Base-by-base conservation (phyloP, 2,113 vertebrate species). In the Pterocles orientalis region DNA sequence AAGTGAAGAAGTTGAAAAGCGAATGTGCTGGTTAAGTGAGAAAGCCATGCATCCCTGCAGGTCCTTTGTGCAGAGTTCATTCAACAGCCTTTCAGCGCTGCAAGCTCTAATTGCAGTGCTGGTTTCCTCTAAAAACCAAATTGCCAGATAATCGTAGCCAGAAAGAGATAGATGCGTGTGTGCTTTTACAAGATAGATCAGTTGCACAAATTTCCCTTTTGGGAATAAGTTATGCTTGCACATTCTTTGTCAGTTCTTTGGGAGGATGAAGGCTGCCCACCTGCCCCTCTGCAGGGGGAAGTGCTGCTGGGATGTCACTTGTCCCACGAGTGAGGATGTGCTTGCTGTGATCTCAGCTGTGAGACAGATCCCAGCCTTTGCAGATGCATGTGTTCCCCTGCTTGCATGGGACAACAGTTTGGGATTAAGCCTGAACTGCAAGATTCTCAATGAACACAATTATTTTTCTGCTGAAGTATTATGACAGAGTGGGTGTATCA, bases 321-420 rank as follows among this genome's bases (percentile, higher is more conserved):
- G 28, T 69, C 15, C 34, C 43, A 20, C 0, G 0, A 29, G 26
- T 17, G 65, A 68, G 78, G 34, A 41, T 51, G 45, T 0, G 1
- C 12, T 82, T 54, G 33, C 39, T 56, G 4, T 34, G 28, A 39
- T 48, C 39, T 65, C 39, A 34, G 36, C 68, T 50, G 5, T 26
- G 70, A 36, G 50, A 41, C 29, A 50, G 60, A 58, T 82, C 53
- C 25, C 48, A 62, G 18, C 78, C 65, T 79, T 75, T 25, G 8
- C 45, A 43, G 21, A 11, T 15, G 5, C 0, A 1, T 5, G 0
- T 6, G 6, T 60, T 75, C 56, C 56, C 31, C 82, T n/a, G 28
- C 39, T 36, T 53, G 20, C 24, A 3, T 21, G 29, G 48, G 31
- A 18, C 84, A 34, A 3, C 4, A 12, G 17, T 15, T 84, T 78